Evolutionary conservation across 1,140 invertebrate genomes (phyloP).

Genomic region (Drosophila bocqueti): DNA sequence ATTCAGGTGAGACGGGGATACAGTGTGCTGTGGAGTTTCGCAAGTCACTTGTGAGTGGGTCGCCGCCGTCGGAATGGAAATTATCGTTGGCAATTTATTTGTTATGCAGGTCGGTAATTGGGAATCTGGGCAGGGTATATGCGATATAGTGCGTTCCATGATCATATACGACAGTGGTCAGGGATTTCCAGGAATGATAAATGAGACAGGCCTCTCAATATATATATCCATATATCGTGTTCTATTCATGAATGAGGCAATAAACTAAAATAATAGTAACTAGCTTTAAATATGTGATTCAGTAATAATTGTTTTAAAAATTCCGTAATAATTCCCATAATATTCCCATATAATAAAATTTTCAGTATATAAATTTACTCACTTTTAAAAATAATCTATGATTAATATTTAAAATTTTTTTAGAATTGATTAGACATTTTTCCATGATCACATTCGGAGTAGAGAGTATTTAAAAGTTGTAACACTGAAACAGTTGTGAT

Average conservation of each 20-base stretch:
- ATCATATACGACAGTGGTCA: constrained; percentile 9
- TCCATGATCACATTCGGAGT: background rate
- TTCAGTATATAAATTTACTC: background rate
- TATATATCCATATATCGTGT: background rate
- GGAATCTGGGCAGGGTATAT: constrained; percentile 5
- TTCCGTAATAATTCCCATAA: background rate
- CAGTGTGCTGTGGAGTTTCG: constrained; percentile 8
- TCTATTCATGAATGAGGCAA: constrained; percentile 21
- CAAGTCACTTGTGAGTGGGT: constrained; percentile 25
- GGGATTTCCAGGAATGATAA: constrained; percentile 16
- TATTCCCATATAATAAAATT: background rate
- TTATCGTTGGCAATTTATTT: constrained; percentile 40
- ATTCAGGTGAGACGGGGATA: constrained; percentile 7
- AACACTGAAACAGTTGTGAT: background rate
- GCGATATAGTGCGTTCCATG: constrained; percentile 17
- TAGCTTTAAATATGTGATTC: constrained; percentile 14
- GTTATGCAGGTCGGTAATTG: constrained; percentile 39
- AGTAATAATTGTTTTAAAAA: background rate
- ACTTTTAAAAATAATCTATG: background rate
- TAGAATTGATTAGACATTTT: background rate
- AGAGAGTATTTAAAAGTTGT: constrained; percentile 21
- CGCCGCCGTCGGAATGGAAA: constrained; percentile 36
- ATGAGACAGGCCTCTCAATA: constrained; percentile 2
- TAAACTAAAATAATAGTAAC: background rate
- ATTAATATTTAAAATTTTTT: background rate